Conservation (phyloP, 2,113 vertebrate species). For the Zosterops pallidus region DNA sequence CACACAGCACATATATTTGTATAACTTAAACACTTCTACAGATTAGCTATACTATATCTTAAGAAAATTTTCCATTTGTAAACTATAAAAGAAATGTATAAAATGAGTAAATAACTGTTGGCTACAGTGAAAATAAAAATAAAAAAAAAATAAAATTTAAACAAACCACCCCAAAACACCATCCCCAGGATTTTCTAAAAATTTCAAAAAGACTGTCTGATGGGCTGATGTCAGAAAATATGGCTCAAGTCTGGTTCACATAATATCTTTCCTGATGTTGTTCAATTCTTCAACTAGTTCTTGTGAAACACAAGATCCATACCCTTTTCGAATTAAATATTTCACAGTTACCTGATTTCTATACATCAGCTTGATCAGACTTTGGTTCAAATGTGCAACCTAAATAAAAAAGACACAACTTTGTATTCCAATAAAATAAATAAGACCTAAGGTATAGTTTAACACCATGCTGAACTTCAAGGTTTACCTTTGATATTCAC, state of each 20-base stretch:
- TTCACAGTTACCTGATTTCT: neutral
- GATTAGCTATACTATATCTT: slow-evolving; percentile 4
- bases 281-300: neutral
- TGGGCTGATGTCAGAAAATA: neutral
- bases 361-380: neutral
- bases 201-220: neutral
- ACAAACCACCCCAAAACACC: neutral
- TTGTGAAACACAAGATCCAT: neutral
- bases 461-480: neutral
- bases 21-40: neutral
- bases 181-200: neutral
- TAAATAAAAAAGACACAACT: neutral
- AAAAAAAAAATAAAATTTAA: too few species aligned
- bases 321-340: neutral
- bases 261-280: neutral
- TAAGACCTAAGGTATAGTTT: neutral
- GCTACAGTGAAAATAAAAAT: neutral
- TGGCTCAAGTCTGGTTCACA: neutral
- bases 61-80: slow-evolving; percentile 40
- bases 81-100: neutral
- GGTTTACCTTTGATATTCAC: neutral
- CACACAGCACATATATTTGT: neutral
- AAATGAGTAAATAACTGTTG: slow-evolving; percentile 34
- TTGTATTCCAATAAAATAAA: neutral
- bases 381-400: neutral